phyloP scores from a whole-genome alignment of 1,140 invertebrate species.

The Diorhabda carinulata region DNA sequence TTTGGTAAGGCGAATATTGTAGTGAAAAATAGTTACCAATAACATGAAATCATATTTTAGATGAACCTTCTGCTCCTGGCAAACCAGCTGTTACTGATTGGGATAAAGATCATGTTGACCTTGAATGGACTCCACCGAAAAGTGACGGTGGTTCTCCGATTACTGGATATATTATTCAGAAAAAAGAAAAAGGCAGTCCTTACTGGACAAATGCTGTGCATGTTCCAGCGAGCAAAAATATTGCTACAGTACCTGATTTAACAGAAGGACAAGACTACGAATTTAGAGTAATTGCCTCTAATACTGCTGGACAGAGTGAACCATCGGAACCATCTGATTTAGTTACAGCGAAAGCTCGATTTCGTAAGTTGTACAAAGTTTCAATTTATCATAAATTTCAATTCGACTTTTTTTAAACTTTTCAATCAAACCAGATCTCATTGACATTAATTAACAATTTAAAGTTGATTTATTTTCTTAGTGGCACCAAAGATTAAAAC shows the following conservation, averaged over 20 bases:
- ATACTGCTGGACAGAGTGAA: slow-evolving; percentile 92
- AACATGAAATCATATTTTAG: slow-evolving; percentile 46
- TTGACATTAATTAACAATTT: too few relatives aligned
- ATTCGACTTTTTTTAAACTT: too few relatives aligned
- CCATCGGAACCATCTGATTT: slow-evolving; percentile 90
- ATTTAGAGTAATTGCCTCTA: slow-evolving; percentile 92
- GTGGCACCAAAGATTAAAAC: slow-evolving; percentile 91
- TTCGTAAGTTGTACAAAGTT: slow-evolving; percentile 53
- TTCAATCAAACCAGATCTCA: too few relatives aligned
- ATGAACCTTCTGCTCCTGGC: slow-evolving; percentile 87
- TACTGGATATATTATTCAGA: slow-evolving; percentile 91
- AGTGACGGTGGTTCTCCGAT: slow-evolving; percentile 88
- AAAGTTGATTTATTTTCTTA: slow-evolving; percentile 41
- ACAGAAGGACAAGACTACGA: slow-evolving; percentile 94
- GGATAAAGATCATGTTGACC: slow-evolving; percentile 89
- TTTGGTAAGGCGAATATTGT: slow-evolving; percentile 55
- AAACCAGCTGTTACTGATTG: slow-evolving; percentile 86
- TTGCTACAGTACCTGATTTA: slow-evolving; percentile 78
- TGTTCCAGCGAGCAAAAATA: slow-evolving; percentile 73
- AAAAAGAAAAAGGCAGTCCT: slow-evolving; percentile 89
- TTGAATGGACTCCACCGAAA: slow-evolving; percentile 83
- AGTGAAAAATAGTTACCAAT: too few relatives aligned
- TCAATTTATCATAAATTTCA: too few relatives aligned
- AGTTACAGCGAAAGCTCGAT: slow-evolving; percentile 80
- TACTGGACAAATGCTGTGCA: slow-evolving; percentile 88